Percentiles rank a stretch among this genome's conserved stretches.
These are phyloP conservation scores for Oncorhynchus keta DNA, from an alignment of 2,113 vertebrate species.

Conservation along the genomic window DNA sequence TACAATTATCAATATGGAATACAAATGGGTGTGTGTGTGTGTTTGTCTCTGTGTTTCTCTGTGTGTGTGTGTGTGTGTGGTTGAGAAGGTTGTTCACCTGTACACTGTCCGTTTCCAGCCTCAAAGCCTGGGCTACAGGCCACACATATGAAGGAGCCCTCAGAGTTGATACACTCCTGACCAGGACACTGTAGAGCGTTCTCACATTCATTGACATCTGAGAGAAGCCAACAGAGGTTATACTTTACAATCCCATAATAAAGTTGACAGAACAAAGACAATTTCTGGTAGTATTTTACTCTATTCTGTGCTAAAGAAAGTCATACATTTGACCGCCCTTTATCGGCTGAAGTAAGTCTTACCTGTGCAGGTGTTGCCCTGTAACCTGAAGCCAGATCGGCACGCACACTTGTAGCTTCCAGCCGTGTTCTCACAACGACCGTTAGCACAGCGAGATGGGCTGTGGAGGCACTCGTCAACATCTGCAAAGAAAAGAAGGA, in stretches of 20 bases:
- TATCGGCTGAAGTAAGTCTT: not conserved
- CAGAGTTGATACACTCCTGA: constrained; percentile 76
- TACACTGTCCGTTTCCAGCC: constrained; percentile 63
- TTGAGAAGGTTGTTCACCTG: constrained; percentile 59
- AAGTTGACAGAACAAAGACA: no score
- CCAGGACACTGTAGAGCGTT: constrained; percentile 70
- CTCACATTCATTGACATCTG: constrained; percentile 68
- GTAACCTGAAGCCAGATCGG: constrained; percentile 35
- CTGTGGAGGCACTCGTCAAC: constrained; percentile 70
- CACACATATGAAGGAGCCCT: constrained; percentile 78
- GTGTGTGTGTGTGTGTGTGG: not conserved
- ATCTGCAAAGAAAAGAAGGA: not conserved
- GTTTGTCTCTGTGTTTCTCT: no score
- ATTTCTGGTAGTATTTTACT: no score
- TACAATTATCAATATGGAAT: not conserved
- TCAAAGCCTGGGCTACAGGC: constrained; percentile 71
- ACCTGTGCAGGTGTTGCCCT: constrained; percentile 38
- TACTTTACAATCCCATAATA: not conserved
- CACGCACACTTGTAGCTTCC: constrained; percentile 66
- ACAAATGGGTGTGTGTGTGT: not conserved
- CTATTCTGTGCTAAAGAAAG: no score
- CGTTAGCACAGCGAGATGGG: constrained; percentile 62
- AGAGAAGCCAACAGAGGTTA: not conserved
- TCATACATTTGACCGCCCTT: no score
- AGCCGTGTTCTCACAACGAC: constrained; percentile 68